phyloP scores from a whole-genome alignment of 2,113 vertebrate genomes.

The Coptodon bakossiorum region DNA sequence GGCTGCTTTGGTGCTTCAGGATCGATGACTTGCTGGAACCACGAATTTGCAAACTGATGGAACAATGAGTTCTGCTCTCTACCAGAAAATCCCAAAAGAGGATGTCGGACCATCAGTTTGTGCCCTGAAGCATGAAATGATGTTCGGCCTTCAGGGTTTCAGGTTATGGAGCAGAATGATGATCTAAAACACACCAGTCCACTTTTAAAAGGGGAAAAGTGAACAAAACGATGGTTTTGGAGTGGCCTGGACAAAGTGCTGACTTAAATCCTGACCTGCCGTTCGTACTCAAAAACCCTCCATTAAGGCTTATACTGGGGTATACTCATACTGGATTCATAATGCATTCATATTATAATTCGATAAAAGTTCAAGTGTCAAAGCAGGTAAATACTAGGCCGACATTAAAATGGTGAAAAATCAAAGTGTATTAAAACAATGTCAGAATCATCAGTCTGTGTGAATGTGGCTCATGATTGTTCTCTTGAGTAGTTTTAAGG shows the following conservation, averaged over 20 bases:
- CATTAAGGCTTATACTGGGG: background rate
- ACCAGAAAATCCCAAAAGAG: background rate
- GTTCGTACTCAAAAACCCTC: background rate
- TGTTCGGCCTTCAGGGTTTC: background rate
- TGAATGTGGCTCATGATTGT: background rate
- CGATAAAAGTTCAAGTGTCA: background rate
- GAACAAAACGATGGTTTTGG: background rate
- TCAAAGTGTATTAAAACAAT: background rate
- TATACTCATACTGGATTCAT: background rate
- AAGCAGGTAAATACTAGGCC: background rate
- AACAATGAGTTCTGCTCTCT: background rate
- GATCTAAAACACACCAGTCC: background rate
- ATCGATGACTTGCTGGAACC: background rate
- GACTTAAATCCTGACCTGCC: background rate
- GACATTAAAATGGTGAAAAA: background rate
- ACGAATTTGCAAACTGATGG: background rate
- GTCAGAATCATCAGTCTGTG: background rate
- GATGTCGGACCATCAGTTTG: background rate
- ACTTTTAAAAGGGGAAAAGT: rapidly evolving
- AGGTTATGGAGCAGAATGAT: background rate
- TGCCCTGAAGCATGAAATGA: background rate
- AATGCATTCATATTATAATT: background rate
- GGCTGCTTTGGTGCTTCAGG: background rate
- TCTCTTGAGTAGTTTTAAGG: background rate
- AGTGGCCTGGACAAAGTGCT: background rate